Evolutionary conservation across 2,888 invertebrate genomes (phyloP).

Genomic region (Helobdella robusta): DNA sequence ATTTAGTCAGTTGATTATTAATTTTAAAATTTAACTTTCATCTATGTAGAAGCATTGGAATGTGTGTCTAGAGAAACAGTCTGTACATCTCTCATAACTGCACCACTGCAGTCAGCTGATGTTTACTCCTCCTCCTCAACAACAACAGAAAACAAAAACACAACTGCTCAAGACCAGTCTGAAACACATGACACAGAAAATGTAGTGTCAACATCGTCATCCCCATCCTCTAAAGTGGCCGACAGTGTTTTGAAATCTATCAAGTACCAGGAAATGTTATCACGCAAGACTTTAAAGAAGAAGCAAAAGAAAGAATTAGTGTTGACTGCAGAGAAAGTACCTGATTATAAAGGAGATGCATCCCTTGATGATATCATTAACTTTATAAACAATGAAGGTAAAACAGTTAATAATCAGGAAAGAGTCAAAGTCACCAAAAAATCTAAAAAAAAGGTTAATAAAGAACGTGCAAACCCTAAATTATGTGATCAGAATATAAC

Average conservation of each 20-base stretch:
- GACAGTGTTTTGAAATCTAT: background rate
- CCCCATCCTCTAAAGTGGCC: background rate
- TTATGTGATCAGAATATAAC: background rate
- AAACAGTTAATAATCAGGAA: background rate
- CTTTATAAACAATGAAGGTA: slow-evolving; percentile 19
- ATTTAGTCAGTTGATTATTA: no score
- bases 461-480: background rate
- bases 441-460: slow-evolving; percentile 16
- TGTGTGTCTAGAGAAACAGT: no score
- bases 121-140: background rate
- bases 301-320: background rate
- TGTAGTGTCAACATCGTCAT: background rate
- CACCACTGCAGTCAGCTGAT: no score
- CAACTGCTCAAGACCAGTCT: background rate
- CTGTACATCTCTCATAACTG: no score
- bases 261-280: slow-evolving; percentile 17
- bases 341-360: slow-evolving; percentile 16
- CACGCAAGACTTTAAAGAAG: slow-evolving; percentile 8
- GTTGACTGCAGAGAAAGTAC: slow-evolving; percentile 11
- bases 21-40: no score
- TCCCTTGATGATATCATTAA: slow-evolving; percentile 19
- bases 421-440: background rate
- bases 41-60: no score
- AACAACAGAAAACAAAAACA: background rate
- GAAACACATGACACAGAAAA: no score